Evolutionary conservation across 2,797 vertebrate species (phyloP), one percentile per base, ranked within the genome.

Genomic region (Tamandua tetradactyla): DNA sequence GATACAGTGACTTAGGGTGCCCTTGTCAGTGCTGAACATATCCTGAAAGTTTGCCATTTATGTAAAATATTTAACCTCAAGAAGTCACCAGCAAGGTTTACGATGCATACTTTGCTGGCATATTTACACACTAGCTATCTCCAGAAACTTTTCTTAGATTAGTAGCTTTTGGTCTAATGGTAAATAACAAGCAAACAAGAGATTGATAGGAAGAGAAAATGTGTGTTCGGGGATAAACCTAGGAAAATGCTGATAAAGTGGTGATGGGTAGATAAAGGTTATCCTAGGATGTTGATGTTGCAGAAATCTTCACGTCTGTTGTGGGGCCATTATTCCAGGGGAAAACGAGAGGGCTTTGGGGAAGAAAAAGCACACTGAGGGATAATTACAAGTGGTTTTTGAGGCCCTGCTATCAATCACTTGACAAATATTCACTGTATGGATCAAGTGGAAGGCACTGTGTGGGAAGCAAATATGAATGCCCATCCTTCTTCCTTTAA

Each of bases 11-110:
- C 25, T 95, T 68, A 87, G 40, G 74, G 68, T 20, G 80, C 49
- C 47, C 78, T 71, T 68, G 35, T 20, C 68, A 59, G 55, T 90
- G 25, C 42, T 91, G 40, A 91, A 83, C 42, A 64, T 90, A 5
- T 32, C 17, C 52, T 91, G 49, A 87, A 91, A 91, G 9, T 91
- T 64, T 71, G 13, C 37, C 79, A 42, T 23, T 89, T 80, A 78
- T 23, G 61, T 66, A 79, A 93, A 79, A 91, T 83, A 75, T 87
- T 86, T 89, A 74, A 93, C 66, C 69, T 93, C 37, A 86, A 93
- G 49, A 49, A 82, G 18, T 27, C 37, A 89, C n/a, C 66, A 59
- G 23, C 66, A 20, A 84, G 81, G 23, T 37, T 80, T 44, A 23
- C 64, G 4, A 61, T 96, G 25, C 75, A 83, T 22, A 47, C 22